These are phyloP conservation scores for Popillia japonica DNA, from an alignment of 1,140 invertebrate genomes.

Conservation along the genomic window DNA sequence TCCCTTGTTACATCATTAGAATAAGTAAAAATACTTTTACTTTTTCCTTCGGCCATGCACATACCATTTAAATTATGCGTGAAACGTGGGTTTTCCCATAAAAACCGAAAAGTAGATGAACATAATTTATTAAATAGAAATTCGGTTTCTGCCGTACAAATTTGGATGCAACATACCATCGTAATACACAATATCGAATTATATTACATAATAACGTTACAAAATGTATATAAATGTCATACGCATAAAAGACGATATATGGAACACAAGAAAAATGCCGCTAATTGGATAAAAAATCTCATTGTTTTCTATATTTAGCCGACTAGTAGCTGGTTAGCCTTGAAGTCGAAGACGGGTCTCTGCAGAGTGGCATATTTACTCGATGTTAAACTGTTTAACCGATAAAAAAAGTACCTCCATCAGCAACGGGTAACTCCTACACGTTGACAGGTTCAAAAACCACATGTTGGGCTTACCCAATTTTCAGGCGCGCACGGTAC, in stretches of 20 bases:
- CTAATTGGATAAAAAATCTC: neutral
- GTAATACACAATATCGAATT: neutral
- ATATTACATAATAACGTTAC: neutral
- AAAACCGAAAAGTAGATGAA: too few species aligned
- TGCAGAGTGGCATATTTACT: neutral
- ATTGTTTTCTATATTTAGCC: conserved; percentile 10
- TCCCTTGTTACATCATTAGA: too few species aligned
- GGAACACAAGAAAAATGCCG: neutral
- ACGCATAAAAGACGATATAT: neutral
- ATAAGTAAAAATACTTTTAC: too few species aligned
- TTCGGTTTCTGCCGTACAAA: neutral
- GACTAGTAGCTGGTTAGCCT: neutral
- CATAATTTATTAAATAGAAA: neutral
- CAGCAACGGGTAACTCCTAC: neutral
- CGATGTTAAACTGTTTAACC: neutral
- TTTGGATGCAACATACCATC: neutral
- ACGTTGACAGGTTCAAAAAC: neutral
- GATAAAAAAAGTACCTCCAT: neutral
- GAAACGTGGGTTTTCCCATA: too few species aligned
- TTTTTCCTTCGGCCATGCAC: too few species aligned
- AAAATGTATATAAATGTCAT: neutral
- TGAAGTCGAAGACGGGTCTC: neutral
- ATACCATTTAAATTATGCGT: too few species aligned
- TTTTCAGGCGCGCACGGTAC: neutral
- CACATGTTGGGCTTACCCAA: neutral